Evolutionary conservation across 1,140 invertebrate genomes (phyloP), one percentile per base, ranked within the genome.

Genomic region (Brachystomella parvula): DNA sequence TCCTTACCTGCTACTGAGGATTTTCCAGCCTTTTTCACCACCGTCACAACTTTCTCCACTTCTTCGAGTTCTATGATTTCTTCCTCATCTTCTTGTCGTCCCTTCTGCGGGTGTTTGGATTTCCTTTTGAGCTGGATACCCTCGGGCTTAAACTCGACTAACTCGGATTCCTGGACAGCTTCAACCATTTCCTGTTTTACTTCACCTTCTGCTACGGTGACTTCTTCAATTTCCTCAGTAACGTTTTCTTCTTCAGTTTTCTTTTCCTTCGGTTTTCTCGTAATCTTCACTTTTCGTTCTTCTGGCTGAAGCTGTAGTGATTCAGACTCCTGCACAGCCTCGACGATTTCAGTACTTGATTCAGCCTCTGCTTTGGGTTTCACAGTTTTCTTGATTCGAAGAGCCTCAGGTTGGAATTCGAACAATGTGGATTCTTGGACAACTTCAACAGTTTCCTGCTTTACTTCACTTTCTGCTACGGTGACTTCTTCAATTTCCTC

Each of bases 131-230:
- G 9, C 26, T 24, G n/a, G 26, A 24, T 12, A 9, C 9, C 21
- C 26, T 56, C 53, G 21, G 53, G 21, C 26, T 56, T 56, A 15
- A 9, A 9, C 26, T 21, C 26, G 6, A 24, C 9, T 9, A 56
- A 15, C 21, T n/a, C n/a, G n/a, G n/a, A n/a, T n/a, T n/a, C n/a
- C n/a, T 12, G 53, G 9, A 15, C 26, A 9, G 26, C 12, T 21
- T 56, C 12, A 56, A 56, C 53, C 6, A 21, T 56, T 28, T 56
- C 53, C 21, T 56, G n/a, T n/a, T n/a, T n/a, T n/a, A n/a, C n/a
- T n/a, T n/a, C n/a, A n/a, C n/a, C n/a, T n/a, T n/a, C n/a, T n/a
- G n/a, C n/a, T n/a, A n/a, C n/a, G n/a, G n/a, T n/a, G n/a, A n/a
- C 53, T 21, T 56, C 53, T 21, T n/a, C 19, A 9, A 9, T 28